A percentile compares a stretch with the other conserved stretches of the same genome.
These are phyloP conservation scores for Phataginus tricuspis DNA, from an alignment of 2,797 vertebrate genomes.

Conservation along the genomic window DNA sequence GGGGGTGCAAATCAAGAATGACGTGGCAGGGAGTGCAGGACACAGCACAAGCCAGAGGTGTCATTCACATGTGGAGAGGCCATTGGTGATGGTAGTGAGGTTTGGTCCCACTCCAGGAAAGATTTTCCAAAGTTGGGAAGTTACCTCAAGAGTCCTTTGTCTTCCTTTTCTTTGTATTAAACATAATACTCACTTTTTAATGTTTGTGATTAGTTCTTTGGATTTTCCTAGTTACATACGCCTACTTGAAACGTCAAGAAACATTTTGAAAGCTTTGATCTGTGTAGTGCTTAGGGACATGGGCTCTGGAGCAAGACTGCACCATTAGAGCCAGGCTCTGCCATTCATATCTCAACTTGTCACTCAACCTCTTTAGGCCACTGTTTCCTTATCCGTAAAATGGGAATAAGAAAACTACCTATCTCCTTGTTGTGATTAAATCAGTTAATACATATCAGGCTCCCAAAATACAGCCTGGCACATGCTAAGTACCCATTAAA, in stretches of 20 bases:
- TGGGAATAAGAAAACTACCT: neutral
- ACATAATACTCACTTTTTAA: neutral
- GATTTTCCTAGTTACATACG: neutral
- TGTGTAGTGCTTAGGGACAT: neutral
- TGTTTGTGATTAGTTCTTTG: neutral
- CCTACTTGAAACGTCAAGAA: constrained; percentile 6
- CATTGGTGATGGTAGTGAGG: neutral
- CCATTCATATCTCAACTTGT: neutral
- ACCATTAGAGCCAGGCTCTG: neutral
- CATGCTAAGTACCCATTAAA: neutral
- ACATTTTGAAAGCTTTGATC: neutral
- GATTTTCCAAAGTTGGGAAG: neutral
- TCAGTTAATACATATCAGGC: neutral
- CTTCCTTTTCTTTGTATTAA: neutral
- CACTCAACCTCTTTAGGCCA: neutral
- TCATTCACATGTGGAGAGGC: neutral
- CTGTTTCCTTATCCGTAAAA: neutral
- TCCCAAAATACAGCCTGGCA: neutral
- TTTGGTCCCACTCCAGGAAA: neutral
- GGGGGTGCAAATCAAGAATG: neutral
- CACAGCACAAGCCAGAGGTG: neutral
- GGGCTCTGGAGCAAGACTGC: neutral
- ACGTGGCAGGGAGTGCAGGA: neutral
- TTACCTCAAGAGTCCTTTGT: neutral
- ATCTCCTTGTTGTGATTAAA: neutral